Conservation (phyloP, 2,113 vertebrate species). For the Rhinopomastus cyanomelas region DNA sequence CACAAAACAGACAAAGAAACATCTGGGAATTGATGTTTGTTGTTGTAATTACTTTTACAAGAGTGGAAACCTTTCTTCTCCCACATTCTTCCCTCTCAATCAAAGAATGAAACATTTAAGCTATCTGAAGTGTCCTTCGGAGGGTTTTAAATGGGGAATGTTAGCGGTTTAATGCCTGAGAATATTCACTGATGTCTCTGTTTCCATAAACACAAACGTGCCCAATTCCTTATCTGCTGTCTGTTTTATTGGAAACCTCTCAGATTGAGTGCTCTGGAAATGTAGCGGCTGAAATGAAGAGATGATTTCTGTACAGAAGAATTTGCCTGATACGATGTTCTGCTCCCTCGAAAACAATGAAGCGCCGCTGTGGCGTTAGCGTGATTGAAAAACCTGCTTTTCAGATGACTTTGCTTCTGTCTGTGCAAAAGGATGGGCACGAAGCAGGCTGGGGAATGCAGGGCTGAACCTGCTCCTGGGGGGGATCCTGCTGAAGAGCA, state of each 20-base stretch:
- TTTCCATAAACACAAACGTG: conserved; percentile 42
- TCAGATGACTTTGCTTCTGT: background rate
- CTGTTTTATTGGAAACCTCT: conserved; percentile 31
- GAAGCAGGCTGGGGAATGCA: background rate
- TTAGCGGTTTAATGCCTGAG: conserved; percentile 20
- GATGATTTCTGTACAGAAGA: conserved; percentile 10
- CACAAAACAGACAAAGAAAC: background rate
- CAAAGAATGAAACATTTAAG: conserved; percentile 34
- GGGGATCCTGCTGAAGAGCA: background rate
- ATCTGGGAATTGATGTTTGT: conserved; percentile 28
- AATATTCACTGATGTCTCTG: conserved; percentile 8
- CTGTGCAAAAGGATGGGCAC: background rate
- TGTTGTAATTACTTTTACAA: conserved; percentile 27
- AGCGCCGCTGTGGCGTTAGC: background rate
- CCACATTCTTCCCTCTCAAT: background rate
- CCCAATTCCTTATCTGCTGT: conserved; percentile 29
- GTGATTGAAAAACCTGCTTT: conserved; percentile 1
- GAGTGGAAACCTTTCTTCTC: conserved; percentile 16
- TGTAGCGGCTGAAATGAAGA: conserved; percentile 14
- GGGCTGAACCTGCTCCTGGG: background rate
- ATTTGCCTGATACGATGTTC: background rate
- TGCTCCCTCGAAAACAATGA: background rate
- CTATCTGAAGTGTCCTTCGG: conserved; percentile 31
- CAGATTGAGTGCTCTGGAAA: conserved; percentile 18
- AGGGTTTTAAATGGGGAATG: conserved; percentile 27